Evolutionary conservation across 2,797 vertebrate species (phyloP).

Genomic region (Sitta carolinensis): DNA sequence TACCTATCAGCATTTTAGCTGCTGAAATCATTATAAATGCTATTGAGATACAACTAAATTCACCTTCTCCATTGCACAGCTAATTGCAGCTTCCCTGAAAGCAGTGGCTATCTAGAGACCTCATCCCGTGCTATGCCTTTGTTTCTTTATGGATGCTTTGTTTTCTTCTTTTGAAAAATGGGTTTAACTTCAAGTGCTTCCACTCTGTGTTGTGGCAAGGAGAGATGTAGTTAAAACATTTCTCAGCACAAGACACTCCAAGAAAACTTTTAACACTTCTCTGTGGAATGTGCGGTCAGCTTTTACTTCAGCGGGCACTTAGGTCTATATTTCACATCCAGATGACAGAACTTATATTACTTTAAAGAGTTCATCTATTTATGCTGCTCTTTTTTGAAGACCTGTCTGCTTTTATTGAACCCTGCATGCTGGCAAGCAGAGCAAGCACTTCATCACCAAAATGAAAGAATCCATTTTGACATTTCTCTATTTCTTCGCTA

Average conservation of each 20-base stretch:
- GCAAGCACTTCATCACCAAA: constrained; percentile 72
- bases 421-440: constrained; percentile 43
- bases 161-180: constrained; percentile 48
- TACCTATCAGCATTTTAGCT: constrained; percentile 3
- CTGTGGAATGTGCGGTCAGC: constrained; percentile 1
- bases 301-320: background rate
- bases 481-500: constrained; percentile 49
- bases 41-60: constrained; percentile 4
- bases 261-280: constrained; percentile 41
- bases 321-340: constrained; percentile 67
- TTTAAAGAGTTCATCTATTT: constrained; percentile 80
- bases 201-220: background rate
- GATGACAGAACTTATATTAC: constrained; percentile 77
- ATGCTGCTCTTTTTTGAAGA: constrained; percentile 76
- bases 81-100: constrained; percentile 57
- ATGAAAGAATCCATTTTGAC: constrained; percentile 68
- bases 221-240: constrained; percentile 30
- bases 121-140: background rate
- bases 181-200: background rate
- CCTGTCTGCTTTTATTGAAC: constrained; percentile 77
- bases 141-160: constrained; percentile 33
- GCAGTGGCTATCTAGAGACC: background rate
- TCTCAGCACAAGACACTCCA: constrained; percentile 19
- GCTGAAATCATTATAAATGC: constrained; percentile 35
- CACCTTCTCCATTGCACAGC: background rate